These are phyloP conservation scores for Encarsia formosa DNA, from an alignment of 2,888 invertebrate species.

Conservation along the genomic window DNA sequence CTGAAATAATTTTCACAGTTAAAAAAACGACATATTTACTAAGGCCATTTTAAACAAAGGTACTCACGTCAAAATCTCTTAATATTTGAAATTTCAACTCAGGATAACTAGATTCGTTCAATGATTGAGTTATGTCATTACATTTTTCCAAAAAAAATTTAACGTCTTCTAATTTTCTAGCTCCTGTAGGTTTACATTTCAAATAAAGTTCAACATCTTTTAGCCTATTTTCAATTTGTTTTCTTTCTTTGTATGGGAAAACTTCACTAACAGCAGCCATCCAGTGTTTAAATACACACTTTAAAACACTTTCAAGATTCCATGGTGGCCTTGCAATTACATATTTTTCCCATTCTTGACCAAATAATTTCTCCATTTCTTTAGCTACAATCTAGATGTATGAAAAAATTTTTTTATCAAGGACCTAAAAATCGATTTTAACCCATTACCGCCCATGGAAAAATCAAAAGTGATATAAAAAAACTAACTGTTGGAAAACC, in stretches of 20 bases:
- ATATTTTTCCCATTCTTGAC: constrained; percentile 41
- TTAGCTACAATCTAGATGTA: constrained; percentile 37
- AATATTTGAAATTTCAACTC: constrained; percentile 29
- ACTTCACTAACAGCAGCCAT: constrained; percentile 46
- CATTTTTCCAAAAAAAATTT: constrained; percentile 36
- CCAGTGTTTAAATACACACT: constrained; percentile 48
- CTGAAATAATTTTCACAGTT: constrained; percentile 27
- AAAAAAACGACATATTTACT: background rate
- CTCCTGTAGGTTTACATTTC: constrained; percentile 29
- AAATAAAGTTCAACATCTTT: constrained; percentile 31
- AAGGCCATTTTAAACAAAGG: constrained; percentile 2
- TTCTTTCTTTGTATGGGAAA: constrained; percentile 34
- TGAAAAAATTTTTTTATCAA: background rate
- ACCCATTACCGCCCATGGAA: no score
- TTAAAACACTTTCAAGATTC: constrained; percentile 39
- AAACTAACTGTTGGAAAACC: no score
- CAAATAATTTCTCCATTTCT: constrained; percentile 43
- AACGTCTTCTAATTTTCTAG: constrained; percentile 36
- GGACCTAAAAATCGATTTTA: no score
- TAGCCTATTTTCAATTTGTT: constrained; percentile 30
- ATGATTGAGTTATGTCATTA: constrained; percentile 38
- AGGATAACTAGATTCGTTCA: constrained; percentile 34
- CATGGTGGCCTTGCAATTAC: constrained; percentile 46
- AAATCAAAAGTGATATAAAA: no score
- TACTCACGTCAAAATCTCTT: constrained; percentile 34